A percentile compares a stretch with the other conserved stretches of the same genome.
These are phyloP conservation scores for Sebastes elongatus DNA, from an alignment of 2,797 vertebrate genomes.

Conservation along the genomic window DNA sequence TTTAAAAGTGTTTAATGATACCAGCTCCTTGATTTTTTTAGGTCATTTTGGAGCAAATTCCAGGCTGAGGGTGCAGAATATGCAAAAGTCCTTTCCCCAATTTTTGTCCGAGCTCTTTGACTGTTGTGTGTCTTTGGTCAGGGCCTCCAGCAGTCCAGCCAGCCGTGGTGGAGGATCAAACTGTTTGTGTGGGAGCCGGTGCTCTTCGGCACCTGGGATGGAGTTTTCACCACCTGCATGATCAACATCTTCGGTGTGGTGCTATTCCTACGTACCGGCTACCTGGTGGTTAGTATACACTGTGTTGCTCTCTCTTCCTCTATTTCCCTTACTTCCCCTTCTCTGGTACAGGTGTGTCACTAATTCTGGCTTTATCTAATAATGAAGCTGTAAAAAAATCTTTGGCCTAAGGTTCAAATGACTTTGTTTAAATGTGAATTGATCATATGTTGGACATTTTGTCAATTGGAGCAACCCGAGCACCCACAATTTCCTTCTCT, in stretches of 20 bases:
- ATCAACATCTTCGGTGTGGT: constrained; percentile 99
- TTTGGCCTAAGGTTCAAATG: no score
- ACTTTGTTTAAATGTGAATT: no score
- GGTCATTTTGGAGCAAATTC: no score
- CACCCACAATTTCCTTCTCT: no score
- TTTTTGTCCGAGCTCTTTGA: no score
- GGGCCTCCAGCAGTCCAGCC: constrained; percentile 79
- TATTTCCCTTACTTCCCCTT: background rate
- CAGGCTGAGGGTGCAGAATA: no score
- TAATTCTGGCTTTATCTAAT: background rate
- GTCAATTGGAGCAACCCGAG: no score
- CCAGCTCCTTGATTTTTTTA: no score
- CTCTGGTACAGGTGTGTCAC: background rate
- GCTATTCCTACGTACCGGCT: constrained; percentile 95
- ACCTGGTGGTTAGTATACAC: constrained; percentile 90
- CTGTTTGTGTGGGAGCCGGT: constrained; percentile 96
- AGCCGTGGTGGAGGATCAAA: constrained; percentile 96
- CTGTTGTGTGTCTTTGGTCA: constrained; percentile 33
- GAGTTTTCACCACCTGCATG: constrained; percentile 98
- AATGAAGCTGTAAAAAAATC: no score
- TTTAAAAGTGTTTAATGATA: no score
- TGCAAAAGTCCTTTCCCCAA: no score
- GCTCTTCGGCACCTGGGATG: constrained; percentile 98
- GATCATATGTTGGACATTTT: no score
- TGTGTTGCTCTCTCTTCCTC: background rate